Evolutionary conservation across 2,113 vertebrate species (phyloP), one percentile per base, ranked within the genome.

Genomic region (Ptyas mucosa): DNA sequence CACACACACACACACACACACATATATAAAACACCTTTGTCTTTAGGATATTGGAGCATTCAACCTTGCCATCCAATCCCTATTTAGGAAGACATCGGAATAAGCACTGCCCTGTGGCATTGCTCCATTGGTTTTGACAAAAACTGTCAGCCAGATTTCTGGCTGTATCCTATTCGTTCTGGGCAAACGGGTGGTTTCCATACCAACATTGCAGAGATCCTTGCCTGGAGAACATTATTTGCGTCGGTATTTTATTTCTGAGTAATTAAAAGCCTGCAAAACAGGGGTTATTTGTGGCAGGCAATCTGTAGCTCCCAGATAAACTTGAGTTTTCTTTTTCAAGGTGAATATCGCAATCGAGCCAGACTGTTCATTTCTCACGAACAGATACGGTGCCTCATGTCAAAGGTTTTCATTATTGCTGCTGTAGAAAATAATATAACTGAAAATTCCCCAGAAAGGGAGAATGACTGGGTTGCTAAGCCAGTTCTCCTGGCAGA

Each of bases 391-490:
- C 95, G 94, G 93, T 89, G 8, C 39, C 2, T 94, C 85, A 58
- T 93, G 55, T 90, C 11, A 34, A 91, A 85, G 90, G 26, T 94
- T 89, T 93, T 85, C 39, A 85, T 94, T 95, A 92, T 34, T 93
- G 85, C 43, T 91, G 4, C 91, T 94, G 39, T 93, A 94, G 64
- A 94, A 96, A 95, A 89, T 93, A 94, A 93, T 89, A 51, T 93
- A 64, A 20, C 51, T 49, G 1, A 55, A 92, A 93, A 34, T 51
- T 57, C 52, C 94, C 91, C 81, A 61, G 91, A 85, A 0, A 0
- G 92, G 94, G 87, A 1, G 14, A 91, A 90, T 21, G 8, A 57
- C 10, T 55, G 91, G 46, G 39, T 34, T 55, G 34, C 21, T 26
- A 1, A 91, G 6, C 3, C 94, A 0, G 91, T n/a, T 23, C 5